Percentiles rank a stretch among this genome's conserved stretches.
Evolutionary conservation across 1,140 invertebrate genomes (phyloP).

Genomic region (Drosophila saltans): DNA sequence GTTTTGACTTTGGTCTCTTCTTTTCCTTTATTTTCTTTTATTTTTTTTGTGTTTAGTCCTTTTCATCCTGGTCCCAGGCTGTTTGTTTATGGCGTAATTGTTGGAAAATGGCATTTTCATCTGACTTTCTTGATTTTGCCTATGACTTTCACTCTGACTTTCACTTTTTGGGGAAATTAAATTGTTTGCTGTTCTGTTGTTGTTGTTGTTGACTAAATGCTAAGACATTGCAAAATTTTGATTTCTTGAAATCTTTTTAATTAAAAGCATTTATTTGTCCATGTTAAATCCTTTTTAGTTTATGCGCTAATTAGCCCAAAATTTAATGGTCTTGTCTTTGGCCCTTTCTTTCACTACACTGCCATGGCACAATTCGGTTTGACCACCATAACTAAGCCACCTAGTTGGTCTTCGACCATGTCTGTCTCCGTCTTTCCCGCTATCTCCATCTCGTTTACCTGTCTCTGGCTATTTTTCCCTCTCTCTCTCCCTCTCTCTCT

Average conservation of each 20-base stretch:
- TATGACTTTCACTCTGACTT: constrained; percentile 22
- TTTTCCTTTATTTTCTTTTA: background rate
- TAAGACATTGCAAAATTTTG: constrained; percentile 19
- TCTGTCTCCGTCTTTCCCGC: too few relatives aligned
- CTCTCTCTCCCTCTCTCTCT: background rate
- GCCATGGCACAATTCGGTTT: constrained; percentile 32
- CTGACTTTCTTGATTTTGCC: constrained; percentile 19
- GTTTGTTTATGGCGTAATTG: constrained; percentile 58
- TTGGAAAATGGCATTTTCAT: constrained; percentile 45
- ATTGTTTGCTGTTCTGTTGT: constrained; percentile 32
- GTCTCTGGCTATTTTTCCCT: background rate
- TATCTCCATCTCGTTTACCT: background rate
- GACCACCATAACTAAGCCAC: constrained; percentile 23
- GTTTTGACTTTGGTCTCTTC: too few relatives aligned
- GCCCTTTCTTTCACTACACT: background rate
- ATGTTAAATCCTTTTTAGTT: constrained; percentile 13
- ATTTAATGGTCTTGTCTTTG: constrained; percentile 23
- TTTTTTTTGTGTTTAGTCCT: constrained; percentile 1
- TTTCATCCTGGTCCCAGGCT: constrained; percentile 11
- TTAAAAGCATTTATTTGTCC: constrained; percentile 31
- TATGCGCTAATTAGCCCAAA: constrained; percentile 41
- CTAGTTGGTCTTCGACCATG: background rate
- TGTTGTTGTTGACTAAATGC: constrained; percentile 27
- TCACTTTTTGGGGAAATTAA: constrained; percentile 34
- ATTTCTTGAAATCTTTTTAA: constrained; percentile 28